Evolutionary conservation across 1,140 invertebrate species (phyloP).

Genomic region (Octopus sinensis): DNA sequence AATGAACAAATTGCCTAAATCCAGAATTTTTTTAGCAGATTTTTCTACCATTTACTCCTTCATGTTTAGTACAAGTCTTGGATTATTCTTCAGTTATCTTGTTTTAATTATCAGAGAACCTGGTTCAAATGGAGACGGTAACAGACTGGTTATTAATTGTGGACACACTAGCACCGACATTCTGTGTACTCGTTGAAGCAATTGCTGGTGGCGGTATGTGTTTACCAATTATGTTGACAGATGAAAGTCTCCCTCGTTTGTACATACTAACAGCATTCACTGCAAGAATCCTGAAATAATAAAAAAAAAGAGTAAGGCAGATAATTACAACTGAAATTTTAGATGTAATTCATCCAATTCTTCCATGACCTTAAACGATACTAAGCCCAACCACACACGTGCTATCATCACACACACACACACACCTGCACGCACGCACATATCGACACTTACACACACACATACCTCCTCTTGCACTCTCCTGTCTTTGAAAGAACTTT

Average conservation of each 20-base stretch:
- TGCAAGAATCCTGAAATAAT: background rate
- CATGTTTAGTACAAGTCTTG: no score
- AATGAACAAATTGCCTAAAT: no score
- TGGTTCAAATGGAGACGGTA: no score
- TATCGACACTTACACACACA: background rate
- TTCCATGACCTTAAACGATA: background rate
- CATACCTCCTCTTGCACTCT: no score
- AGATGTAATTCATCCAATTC: background rate
- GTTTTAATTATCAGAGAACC: no score
- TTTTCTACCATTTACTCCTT: no score
- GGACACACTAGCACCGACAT: no score
- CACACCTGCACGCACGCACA: background rate
- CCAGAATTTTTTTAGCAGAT: no score
- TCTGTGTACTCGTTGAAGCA: no score
- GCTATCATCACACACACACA: background rate
- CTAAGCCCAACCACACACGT: background rate
- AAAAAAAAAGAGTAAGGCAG: background rate
- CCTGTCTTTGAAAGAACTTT: no score
- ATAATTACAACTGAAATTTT: background rate
- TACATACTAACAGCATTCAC: slow-evolving; percentile 5
- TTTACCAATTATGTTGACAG: background rate
- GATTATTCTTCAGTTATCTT: no score
- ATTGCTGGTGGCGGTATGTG: background rate
- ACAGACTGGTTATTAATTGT: no score
- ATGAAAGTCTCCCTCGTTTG: slow-evolving; percentile 4